Evolutionary conservation across 2,113 vertebrate genomes (phyloP), one percentile per base, ranked within the genome.

Genomic region (Trogon surrucura): DNA sequence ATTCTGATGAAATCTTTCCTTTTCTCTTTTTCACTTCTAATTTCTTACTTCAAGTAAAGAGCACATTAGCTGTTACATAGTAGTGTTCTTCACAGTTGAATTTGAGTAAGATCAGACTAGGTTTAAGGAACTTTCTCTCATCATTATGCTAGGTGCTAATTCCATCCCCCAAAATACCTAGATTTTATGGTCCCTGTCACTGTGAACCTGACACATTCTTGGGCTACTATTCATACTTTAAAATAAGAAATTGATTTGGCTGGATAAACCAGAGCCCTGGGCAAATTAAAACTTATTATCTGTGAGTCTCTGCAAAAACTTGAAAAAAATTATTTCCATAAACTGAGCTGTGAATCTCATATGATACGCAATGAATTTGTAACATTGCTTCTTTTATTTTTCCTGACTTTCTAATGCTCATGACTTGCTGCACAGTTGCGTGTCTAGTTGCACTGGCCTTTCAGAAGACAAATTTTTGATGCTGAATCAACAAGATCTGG

Each of bases 31-130:
- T 74, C 6, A 12, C 22, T 41, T 61, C 22, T 13, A 34, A 2
- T 36, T 45, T 1, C 21, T 51, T 38, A 48, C 20, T 67, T 72
- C 54, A 67, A 9, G 2, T 57, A 58, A 34, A 57, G 5, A 34
- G 10, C 16, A 60, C 6, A 5, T 4, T 36, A n/a, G 4, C 22
- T 54, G 6, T 51, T 57, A 5, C 30, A 36, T 3, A 1, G 1
- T 18, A 13, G 9, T 17, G 44, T 6, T 67, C 12, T 47, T 81
- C 26, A 26, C 8, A 27, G 21, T 22, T 44, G 44, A 66, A 51
- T 6, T 2, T 67, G 25, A 78, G 26, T 12, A 72, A 77, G 7
- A 64, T 30, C 6, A 18, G 36, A 44, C 13, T 2, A 54, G 7
- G 4, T 69, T 48, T 58, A 77, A 85, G 22, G 16, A 62, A 45